Evolutionary conservation across 2,113 vertebrate species (phyloP).

Genomic region (Tychaedon coryphoeus): DNA sequence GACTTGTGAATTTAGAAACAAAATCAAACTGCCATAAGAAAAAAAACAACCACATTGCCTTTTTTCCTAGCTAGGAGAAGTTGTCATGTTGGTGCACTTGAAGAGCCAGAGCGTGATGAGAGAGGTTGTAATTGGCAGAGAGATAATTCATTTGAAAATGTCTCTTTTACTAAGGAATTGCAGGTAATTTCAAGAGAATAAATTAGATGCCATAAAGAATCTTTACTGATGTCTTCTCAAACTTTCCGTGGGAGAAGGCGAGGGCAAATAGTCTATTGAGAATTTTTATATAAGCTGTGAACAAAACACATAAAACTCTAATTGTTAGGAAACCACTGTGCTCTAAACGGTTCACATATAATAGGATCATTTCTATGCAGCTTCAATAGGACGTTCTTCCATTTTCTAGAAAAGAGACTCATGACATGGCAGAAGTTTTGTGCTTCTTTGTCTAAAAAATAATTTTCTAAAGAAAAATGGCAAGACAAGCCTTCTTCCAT

Average conservation of each 20-base stretch:
- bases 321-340: conserved; percentile 53
- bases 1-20: not conserved
- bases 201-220: conserved; percentile 50
- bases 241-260: conserved; percentile 37
- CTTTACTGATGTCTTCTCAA: conserved; percentile 40
- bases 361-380: conserved; percentile 55
- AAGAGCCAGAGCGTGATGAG: not conserved
- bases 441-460: not conserved
- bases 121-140: not conserved
- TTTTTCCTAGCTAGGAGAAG: not conserved
- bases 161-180: conserved; percentile 48
- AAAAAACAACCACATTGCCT: not conserved
- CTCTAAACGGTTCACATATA: conserved; percentile 36
- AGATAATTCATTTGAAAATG: conserved; percentile 11
- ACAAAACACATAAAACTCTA: conserved; percentile 54
- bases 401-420: not conserved
- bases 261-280: conserved; percentile 47
- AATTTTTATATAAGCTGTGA: conserved; percentile 61
- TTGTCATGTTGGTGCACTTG: not conserved
- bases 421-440: not conserved
- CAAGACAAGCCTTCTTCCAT: not conserved
- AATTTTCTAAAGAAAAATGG: not conserved
- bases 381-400: conserved; percentile 1
- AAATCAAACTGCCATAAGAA: not conserved
- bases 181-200: conserved; percentile 54